Conservation (phyloP, 2,888 invertebrate genomes). For the Alloscopus bannaensis region DNA sequence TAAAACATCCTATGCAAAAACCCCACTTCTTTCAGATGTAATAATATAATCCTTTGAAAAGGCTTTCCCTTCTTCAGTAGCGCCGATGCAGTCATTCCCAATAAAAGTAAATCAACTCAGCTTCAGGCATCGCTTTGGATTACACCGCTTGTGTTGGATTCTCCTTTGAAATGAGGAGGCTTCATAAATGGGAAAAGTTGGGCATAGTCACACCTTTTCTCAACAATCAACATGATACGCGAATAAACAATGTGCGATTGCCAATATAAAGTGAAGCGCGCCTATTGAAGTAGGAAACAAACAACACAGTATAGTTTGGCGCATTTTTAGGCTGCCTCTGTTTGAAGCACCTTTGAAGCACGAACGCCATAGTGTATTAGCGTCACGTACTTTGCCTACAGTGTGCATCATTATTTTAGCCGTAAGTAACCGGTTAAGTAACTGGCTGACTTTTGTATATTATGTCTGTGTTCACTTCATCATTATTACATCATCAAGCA, state of each 20-base stretch:
- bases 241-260: background rate
- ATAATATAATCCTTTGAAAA: too few relatives aligned
- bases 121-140: background rate
- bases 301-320: background rate
- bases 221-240: background rate
- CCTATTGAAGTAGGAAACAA: background rate
- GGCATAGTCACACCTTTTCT: conserved; percentile 12
- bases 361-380: background rate
- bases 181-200: background rate
- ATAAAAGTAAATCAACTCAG: conserved; percentile 34
- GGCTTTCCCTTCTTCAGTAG: too few relatives aligned
- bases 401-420: conserved; percentile 18
- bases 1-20: too few relatives aligned
- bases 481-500: conserved; percentile 24
- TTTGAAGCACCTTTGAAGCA: background rate
- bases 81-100: conserved; percentile 24
- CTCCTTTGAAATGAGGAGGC: background rate
- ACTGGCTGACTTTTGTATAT: conserved; percentile 18
- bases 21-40: too few relatives aligned
- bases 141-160: conserved; percentile 4
- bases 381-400: conserved; percentile 12
- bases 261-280: background rate
- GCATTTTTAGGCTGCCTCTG: too few relatives aligned
- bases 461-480: conserved; percentile 16
- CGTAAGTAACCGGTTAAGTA: conserved; percentile 34